These are phyloP conservation scores for Diadumene lineata DNA, from an alignment of 92 coral and sea anemone species.

Conservation along the genomic window DNA sequence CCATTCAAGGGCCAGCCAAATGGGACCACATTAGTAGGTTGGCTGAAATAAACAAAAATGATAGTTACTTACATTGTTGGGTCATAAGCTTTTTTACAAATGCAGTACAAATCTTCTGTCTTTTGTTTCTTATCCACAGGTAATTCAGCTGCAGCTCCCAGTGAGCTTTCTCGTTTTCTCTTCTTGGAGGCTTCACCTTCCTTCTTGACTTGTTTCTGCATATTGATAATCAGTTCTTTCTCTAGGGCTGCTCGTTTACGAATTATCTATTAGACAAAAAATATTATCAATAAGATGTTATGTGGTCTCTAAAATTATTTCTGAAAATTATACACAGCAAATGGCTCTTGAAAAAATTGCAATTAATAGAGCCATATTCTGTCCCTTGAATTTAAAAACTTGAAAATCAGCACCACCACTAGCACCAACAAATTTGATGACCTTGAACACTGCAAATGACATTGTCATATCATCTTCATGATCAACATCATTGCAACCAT, in stretches of 20 bases:
- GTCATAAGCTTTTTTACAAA: constrained; percentile 92
- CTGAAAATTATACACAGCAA: too few relatives aligned
- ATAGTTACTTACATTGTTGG: constrained; percentile 62
- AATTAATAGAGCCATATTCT: too few relatives aligned
- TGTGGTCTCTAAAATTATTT: too few relatives aligned
- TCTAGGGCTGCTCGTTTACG: constrained; percentile 85
- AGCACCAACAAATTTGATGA: too few relatives aligned
- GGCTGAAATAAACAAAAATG: background rate
- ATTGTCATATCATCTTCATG: too few relatives aligned
- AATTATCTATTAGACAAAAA: constrained; percentile 44
- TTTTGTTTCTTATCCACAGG: constrained; percentile 33
- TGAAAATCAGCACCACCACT: too few relatives aligned
- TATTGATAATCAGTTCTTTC: constrained; percentile 74
- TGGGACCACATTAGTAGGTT: background rate
- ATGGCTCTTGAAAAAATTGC: too few relatives aligned
- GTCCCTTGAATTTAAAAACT: too few relatives aligned
- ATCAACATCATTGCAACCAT: too few relatives aligned
- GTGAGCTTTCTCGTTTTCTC: constrained; percentile 57
- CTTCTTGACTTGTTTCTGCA: constrained; percentile 54
- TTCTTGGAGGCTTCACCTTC: constrained; percentile 21
- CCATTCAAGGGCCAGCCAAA: too few relatives aligned
- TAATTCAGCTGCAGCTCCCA: constrained; percentile 16
- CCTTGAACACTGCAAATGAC: too few relatives aligned
- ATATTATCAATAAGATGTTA: background rate
- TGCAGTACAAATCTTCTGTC: constrained; percentile 70